Evolutionary conservation across 35 echinoderm and acorn worm species (phyloP), one percentile per base, ranked within the genome.

Genomic region (Heliocidaris tuberculata): DNA sequence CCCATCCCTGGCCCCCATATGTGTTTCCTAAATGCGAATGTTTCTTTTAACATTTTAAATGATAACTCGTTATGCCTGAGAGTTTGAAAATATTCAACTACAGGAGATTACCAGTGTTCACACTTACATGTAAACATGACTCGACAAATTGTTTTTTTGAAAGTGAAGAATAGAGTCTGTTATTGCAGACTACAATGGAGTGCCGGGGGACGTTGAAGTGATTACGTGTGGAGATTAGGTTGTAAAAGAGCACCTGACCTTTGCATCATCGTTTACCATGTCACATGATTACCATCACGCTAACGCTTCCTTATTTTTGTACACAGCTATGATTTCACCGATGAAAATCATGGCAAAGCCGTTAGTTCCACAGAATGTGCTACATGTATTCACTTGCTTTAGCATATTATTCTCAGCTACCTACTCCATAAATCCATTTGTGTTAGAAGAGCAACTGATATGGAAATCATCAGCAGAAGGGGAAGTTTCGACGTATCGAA

Each of bases 401-500:
- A 78, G 52, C 52, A 13, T 78, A 8, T 78, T 78, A 78, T 17
- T 78, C 4, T 78, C 65, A 78, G 65, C 27, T n/a, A 78, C 65
- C 19, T 78, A 78, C 27, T 52, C 91, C 10, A 49, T 96, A 48
- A 96, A 86, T 12, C 97, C 97, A 2, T 59, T 89, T 48, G 94
- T 97, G 21, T 49, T 96, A 32, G 94, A 96, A 85, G 59, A 93
- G 47, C 92, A 97, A 60, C 47, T 97, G 31, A 47, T 96, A 31
- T 97, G 97, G 97, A 70, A 95, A 60, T 93, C 94, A 32, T 85
- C 94, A 10, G 60, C 30, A 2, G 86, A 60, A 32, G 95, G 94
- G 9, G 95, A 96, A 35, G 93, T 99, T 47, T 61, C 92, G 11
- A 78, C 94, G 19, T 99, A 95, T 78, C 94, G 98, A 11, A 96